phyloP scores from a whole-genome alignment of 2,888 invertebrate species.

The Hybos culiciformis region DNA sequence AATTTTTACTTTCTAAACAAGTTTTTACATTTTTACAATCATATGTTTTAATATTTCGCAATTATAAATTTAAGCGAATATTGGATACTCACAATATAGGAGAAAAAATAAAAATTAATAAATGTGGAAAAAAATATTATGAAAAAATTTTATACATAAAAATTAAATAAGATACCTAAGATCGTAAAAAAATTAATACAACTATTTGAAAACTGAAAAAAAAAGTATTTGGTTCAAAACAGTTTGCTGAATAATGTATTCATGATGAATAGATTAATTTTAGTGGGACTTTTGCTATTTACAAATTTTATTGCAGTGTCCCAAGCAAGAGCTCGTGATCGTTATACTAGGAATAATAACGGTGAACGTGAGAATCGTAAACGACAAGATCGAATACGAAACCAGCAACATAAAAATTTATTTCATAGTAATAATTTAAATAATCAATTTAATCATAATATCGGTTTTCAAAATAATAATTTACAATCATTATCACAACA shows the following conservation, averaged over 20 bases:
- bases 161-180: background rate
- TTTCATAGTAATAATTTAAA: slow-evolving; percentile 14
- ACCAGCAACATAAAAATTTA: slow-evolving; percentile 15
- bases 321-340: slow-evolving; percentile 20
- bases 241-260: slow-evolving; percentile 8
- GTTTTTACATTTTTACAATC: background rate
- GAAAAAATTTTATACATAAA: background rate
- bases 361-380: slow-evolving; percentile 8
- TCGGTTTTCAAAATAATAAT: slow-evolving; percentile 14
- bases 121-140: background rate
- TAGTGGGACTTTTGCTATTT: slow-evolving; percentile 25
- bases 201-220: background rate
- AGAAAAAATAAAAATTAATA: background rate
- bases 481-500: slow-evolving; percentile 29
- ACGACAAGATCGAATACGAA: slow-evolving; percentile 12
- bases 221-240: background rate
- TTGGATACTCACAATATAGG: background rate
- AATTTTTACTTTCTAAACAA: background rate
- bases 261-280: slow-evolving; percentile 25
- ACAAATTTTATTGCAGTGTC: slow-evolving; percentile 22
- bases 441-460: background rate
- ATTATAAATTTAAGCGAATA: background rate
- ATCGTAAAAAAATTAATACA: background rate
- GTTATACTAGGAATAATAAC: slow-evolving; percentile 12
- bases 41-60: background rate